A percentile compares a stretch with the other conserved stretches of the same genome.
Conservation (phyloP, 2,113 vertebrate species). For the Tapirus terrestris region DNA sequence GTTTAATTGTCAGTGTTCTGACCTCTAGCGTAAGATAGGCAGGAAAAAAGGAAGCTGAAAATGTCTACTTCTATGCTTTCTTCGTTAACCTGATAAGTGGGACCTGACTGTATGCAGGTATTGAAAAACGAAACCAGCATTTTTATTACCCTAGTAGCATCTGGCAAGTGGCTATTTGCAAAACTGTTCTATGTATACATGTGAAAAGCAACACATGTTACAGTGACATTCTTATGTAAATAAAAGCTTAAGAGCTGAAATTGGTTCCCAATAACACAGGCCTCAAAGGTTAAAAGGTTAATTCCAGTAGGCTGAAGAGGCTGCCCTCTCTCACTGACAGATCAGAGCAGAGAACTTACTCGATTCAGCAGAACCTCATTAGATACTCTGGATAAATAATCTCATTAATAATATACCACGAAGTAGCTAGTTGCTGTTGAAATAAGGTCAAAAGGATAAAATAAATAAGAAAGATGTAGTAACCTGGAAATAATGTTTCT, state of each 20-base stretch:
- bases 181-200: neutral
- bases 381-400: conserved; percentile 21
- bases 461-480: conserved; percentile 6
- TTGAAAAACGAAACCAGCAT: conserved; percentile 29
- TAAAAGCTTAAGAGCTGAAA: conserved; percentile 47
- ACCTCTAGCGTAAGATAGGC: neutral
- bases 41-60: neutral
- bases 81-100: neutral
- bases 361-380: neutral
- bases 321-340: neutral
- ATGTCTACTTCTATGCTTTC: neutral
- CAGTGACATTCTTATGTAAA: neutral
- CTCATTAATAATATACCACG: conserved; percentile 32
- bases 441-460: conserved; percentile 39
- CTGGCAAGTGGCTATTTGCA: conserved; percentile 19
- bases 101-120: neutral
- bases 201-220: conserved; percentile 16
- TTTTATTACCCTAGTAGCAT: conserved; percentile 8
- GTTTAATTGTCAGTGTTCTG: conserved; percentile 1
- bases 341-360: neutral
- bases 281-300: conserved; percentile 2
- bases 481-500: conserved; percentile 33
- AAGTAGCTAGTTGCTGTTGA: conserved; percentile 15
- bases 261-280: neutral
- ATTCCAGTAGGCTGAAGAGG: neutral